Evolutionary conservation across 2,113 vertebrate genomes (phyloP).

Genomic region (Corythornis vintsioides): DNA sequence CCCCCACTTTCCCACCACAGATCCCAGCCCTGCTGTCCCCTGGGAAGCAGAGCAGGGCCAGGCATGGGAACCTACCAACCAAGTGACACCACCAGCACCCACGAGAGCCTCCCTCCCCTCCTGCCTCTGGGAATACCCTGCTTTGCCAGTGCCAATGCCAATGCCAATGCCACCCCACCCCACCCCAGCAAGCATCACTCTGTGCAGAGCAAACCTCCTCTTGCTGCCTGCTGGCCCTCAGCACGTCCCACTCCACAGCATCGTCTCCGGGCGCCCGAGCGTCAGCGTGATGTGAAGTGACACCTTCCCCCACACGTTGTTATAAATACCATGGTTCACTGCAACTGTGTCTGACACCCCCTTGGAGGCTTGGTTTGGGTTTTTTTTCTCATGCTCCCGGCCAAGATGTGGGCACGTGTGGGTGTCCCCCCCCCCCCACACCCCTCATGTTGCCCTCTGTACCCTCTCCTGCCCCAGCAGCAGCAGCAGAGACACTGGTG

Average conservation of each 20-base stretch:
- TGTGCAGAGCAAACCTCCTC: background rate
- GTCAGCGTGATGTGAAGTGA: constrained; percentile 64
- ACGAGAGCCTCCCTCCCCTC: fast-evolving
- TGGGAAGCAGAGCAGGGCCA: background rate
- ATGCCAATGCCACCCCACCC: background rate
- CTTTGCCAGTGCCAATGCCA: no score
- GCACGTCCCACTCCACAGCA: background rate
- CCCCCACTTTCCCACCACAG: background rate
- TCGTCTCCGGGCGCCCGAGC: constrained; percentile 2
- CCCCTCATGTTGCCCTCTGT: background rate
- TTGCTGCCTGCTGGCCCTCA: background rate
- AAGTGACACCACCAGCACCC: background rate
- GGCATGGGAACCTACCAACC: background rate
- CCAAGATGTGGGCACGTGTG: constrained; percentile 23
- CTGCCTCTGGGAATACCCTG: background rate
- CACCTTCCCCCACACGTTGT: constrained; percentile 67
- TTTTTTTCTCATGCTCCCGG: constrained; percentile 45
- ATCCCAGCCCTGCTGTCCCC: background rate
- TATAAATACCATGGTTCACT: constrained; percentile 57
- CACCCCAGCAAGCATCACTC: background rate
- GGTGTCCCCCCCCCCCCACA: background rate
- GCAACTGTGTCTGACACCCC: constrained; percentile 71
- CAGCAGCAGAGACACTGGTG: background rate
- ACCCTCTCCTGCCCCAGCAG: background rate
- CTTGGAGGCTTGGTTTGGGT: constrained; percentile 28